Evolutionary conservation across 1,140 invertebrate species (phyloP).

Genomic region (Heliconius nattereri): DNA sequence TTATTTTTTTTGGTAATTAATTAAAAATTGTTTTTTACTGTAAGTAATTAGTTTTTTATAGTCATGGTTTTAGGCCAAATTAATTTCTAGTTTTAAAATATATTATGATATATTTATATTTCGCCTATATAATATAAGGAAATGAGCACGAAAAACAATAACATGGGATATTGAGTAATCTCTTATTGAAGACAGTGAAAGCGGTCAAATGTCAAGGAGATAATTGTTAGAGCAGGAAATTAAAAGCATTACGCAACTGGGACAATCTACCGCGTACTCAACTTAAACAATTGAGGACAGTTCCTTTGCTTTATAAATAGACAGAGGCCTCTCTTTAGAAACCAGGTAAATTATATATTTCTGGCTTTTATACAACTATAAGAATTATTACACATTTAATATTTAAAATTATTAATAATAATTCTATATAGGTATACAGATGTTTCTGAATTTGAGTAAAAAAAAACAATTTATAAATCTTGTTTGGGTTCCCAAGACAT

Average conservation of each 20-base stretch:
- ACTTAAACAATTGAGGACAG: conserved; percentile 34
- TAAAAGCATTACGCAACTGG: conserved; percentile 75
- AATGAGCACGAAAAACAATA: conserved; percentile 12
- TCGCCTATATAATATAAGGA: not conserved
- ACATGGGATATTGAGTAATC: conserved; percentile 21
- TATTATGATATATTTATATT: too few relatives aligned
- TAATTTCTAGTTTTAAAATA: too few relatives aligned
- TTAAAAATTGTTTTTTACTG: not conserved
- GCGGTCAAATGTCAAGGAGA: conserved; percentile 79
- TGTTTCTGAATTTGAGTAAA: too few relatives aligned
- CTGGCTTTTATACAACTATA: too few relatives aligned
- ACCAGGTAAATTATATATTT: conserved; percentile 1
- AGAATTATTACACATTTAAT: too few relatives aligned
- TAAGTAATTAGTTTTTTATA: too few relatives aligned
- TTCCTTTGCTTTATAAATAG: not conserved
- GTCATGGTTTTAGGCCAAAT: too few relatives aligned
- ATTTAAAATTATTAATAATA: too few relatives aligned
- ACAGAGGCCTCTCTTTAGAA: not conserved
- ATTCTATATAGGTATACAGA: too few relatives aligned
- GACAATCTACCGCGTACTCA: conserved; percentile 52
- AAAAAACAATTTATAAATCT: not conserved
- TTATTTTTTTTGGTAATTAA: not conserved
- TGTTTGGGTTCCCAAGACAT: conserved; percentile 38
- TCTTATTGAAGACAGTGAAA: conserved; percentile 66
- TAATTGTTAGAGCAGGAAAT: conserved; percentile 79